A percentile compares a stretch with the other conserved stretches of the same genome.
Evolutionary conservation across 2,113 vertebrate genomes (phyloP).

Genomic region (Centrocercus urophasianus): DNA sequence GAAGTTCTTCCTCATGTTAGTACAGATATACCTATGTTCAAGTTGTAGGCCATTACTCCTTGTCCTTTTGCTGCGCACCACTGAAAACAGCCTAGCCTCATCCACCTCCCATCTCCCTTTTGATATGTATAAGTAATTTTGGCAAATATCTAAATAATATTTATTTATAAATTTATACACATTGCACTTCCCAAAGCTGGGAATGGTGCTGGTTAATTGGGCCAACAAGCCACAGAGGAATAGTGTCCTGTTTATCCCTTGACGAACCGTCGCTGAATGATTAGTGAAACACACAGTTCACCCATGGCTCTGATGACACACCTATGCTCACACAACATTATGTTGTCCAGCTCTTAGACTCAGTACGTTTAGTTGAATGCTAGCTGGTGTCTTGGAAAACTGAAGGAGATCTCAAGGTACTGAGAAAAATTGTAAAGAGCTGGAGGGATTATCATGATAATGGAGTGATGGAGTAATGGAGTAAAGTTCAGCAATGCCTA

Average conservation of each 20-base stretch:
- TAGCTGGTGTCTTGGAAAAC: neutral
- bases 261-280: neutral
- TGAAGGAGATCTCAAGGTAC: neutral
- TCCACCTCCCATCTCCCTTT: no score
- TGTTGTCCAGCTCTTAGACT: neutral
- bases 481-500: neutral
- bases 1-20: no score
- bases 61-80: no score
- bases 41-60: no score
- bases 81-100: no score
- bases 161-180: no score
- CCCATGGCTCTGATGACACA: neutral
- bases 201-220: rapidly evolving
- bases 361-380: neutral
- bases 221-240: rapidly evolving
- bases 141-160: no score
- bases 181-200: neutral
- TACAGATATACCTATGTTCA: no score
- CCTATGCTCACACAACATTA: rapidly evolving
- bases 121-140: no score
- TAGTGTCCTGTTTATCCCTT: neutral
- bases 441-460: rapidly evolving
- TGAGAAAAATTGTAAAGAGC: neutral
- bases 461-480: neutral
- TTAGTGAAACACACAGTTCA: no score